Base-by-base conservation (phyloP, 1,140 invertebrate species). In the Micrasema minimum region DNA sequence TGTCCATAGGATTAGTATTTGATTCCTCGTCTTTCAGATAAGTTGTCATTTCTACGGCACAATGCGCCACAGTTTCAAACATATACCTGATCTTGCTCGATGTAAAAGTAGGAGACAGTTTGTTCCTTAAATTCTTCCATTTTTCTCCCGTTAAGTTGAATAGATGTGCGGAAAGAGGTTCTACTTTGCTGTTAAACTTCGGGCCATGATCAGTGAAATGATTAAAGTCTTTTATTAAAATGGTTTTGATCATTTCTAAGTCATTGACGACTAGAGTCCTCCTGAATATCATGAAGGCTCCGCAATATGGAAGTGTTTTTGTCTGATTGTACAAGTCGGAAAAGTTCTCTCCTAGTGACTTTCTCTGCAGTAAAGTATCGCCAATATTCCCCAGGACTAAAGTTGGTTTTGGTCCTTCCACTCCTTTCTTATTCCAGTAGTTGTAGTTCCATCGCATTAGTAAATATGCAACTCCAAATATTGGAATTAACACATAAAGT, bases 201-300 rank as follows among this genome's bases (percentile, higher is more conserved):
- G 84, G 79, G 0, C 86, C 83, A 18, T 87, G 83, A 37, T 87
- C 85, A 71, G 85, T 81, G 69, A 88, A 89, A 77, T 86, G 79
- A 62, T 82, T 79, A 70, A 87, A 89, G 78, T 90, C 87, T 76
- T 86, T 88, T 9, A 89, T 82, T 48, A 89, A 76, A 7, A 90
- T 82, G 38, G 81, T 79, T 51, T 88, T 86, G 2, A 88, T 85
- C 37, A 89, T 75, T 37, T 88, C 86, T 5, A 80, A 79, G 71
- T 86, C 85, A 16, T 85, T 77, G 2, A 87, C 74, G 2, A 82
- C 72, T 4, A 88, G 69, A 9, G 80, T 76, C 0, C 88, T 88
- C 2, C 83, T 80, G 5, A 79, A 77, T 72, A 79, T 77, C 55
- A 77, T 78, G 18, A 77, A 84, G 1, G 80, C 66, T 16, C 82